phyloP scores from a whole-genome alignment of 2,113 vertebrate genomes.

The Cathartes aura region DNA sequence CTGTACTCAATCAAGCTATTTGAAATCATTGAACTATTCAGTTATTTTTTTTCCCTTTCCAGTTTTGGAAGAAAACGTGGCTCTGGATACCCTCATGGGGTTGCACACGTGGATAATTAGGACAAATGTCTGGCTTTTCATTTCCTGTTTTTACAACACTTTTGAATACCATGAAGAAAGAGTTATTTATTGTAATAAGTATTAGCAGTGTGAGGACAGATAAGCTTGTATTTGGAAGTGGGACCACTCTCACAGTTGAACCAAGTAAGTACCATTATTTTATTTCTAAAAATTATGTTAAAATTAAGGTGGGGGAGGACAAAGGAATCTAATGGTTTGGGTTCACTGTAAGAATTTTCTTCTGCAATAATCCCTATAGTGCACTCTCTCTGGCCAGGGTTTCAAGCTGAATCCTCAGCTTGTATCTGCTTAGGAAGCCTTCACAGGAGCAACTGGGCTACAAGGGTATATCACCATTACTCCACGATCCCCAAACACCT shows the following conservation, averaged over 20 bases:
- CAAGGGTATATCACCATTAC: background rate
- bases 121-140: background rate
- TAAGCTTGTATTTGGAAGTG: background rate
- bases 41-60: background rate
- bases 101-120: background rate
- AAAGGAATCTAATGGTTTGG: background rate
- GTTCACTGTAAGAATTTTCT: background rate
- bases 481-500: background rate
- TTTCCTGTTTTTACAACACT: background rate
- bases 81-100: background rate
- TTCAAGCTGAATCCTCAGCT: background rate
- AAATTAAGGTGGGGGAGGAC: background rate
- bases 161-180: background rate
- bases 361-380: background rate
- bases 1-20: background rate
- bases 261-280: slow-evolving; percentile 16
- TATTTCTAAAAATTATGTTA: background rate
- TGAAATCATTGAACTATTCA: background rate
- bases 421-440: background rate
- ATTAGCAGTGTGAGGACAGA: background rate
- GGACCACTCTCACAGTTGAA: background rate
- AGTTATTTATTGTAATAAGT: background rate
- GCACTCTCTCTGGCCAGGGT: background rate
- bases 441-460: background rate
- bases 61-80: background rate